phyloP scores from a whole-genome alignment of 2,113 vertebrate species.

The Leucoraja erinaceus region DNA sequence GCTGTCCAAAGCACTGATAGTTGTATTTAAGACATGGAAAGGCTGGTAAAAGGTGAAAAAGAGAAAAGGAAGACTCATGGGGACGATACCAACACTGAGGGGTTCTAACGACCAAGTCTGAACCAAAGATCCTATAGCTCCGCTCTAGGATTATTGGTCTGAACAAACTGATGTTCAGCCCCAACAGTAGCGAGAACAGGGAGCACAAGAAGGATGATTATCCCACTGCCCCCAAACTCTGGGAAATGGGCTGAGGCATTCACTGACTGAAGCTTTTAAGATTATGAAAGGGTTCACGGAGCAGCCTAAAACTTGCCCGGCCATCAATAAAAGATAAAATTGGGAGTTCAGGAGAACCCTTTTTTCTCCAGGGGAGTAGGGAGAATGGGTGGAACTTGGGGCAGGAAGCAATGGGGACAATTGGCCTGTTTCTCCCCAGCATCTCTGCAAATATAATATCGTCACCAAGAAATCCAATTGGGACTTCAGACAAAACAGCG shows the following conservation, averaged over 20 bases:
- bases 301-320: neutral
- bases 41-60: neutral
- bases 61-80: neutral
- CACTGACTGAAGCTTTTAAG: neutral
- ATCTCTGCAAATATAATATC: neutral
- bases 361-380: neutral
- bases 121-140: no score
- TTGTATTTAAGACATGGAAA: neutral
- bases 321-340: neutral
- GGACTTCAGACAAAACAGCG: no score
- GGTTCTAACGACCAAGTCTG: neutral
- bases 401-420: neutral
- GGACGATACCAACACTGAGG: neutral
- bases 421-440: neutral
- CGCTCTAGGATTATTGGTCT: no score
- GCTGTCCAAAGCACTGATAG: neutral
- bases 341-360: neutral
- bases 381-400: neutral
- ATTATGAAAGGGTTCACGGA: neutral
- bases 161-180: neutral
- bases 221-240: no score
- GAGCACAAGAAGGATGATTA: no score
- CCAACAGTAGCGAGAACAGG: no score
- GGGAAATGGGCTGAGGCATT: neutral
- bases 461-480: no score